A percentile compares a stretch with the other conserved stretches of the same genome.
Evolutionary conservation across 2,113 vertebrate species (phyloP).

Genomic region (Thamnaconus septentrionalis): DNA sequence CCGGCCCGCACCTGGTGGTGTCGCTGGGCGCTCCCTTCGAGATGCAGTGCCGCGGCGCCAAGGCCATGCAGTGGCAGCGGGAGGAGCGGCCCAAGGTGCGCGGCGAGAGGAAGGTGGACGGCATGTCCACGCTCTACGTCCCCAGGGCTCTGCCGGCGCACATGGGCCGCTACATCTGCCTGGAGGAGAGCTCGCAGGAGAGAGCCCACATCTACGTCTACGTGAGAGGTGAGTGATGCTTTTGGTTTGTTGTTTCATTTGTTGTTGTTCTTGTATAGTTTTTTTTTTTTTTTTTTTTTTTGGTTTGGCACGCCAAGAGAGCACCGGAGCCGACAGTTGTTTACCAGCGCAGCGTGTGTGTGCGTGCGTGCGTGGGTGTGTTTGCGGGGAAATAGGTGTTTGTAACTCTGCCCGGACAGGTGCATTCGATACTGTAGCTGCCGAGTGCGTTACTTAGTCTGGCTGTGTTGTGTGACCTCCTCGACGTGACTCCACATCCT

Average conservation of each 20-base stretch:
- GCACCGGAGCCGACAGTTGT: neutral
- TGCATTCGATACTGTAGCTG: slow-evolving; percentile 27
- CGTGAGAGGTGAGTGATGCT: slow-evolving; percentile 83
- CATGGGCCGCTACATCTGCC: slow-evolving; percentile 85
- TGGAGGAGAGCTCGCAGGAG: slow-evolving; percentile 69
- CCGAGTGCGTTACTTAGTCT: slow-evolving; percentile 17
- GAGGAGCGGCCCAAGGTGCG: slow-evolving; percentile 55
- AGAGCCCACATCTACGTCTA: slow-evolving; percentile 85
- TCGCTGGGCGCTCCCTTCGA: slow-evolving; percentile 51
- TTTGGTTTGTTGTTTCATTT: no score
- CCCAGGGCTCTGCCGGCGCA: slow-evolving; percentile 39
- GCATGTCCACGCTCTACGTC: slow-evolving; percentile 46
- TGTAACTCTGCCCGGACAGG: slow-evolving; percentile 41
- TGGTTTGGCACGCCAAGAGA: neutral
- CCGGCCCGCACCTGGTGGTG: slow-evolving; percentile 52
- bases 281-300: neutral
- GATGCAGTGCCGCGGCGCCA: slow-evolving; percentile 69
- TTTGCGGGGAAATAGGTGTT: slow-evolving; percentile 28
- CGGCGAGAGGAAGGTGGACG: slow-evolving; percentile 33
- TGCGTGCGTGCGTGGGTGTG: slow-evolving; percentile 28
- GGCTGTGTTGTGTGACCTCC: slow-evolving; percentile 30
- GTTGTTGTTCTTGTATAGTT: neutral
- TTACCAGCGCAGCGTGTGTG: slow-evolving; percentile 26
- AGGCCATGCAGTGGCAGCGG: slow-evolving; percentile 66
- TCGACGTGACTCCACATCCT: slow-evolving; percentile 30